phyloP scores from a whole-genome alignment of 2,113 vertebrate genomes.

The Pterocles burchelli region DNA sequence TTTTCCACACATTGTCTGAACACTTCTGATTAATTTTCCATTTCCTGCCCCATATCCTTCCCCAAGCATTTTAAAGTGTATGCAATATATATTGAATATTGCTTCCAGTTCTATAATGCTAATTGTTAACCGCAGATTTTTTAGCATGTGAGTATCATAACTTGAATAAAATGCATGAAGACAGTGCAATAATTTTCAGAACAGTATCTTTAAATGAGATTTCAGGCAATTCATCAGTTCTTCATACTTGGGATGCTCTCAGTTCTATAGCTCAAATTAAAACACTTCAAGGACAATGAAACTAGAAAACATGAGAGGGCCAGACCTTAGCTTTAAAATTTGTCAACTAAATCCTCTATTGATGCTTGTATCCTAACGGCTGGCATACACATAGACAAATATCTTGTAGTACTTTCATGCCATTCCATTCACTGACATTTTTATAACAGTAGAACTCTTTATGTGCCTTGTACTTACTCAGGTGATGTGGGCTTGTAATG shows the following conservation, averaged over 20 bases:
- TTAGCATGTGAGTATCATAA: conserved; percentile 37
- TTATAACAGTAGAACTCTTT: conserved; percentile 41
- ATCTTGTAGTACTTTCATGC: conserved; percentile 23
- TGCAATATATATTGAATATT: conserved; percentile 56
- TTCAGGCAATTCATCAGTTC: conserved; percentile 16
- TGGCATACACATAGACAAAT: not conserved
- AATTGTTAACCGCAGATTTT: conserved; percentile 47
- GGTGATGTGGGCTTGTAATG: conserved; percentile 56
- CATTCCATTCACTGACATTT: conserved; percentile 48
- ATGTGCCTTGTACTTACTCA: conserved; percentile 49
- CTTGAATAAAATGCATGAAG: conserved; percentile 52
- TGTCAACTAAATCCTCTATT: not conserved
- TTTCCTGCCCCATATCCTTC: conserved; percentile 53
- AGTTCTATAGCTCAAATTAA: conserved; percentile 21
- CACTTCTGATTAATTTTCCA: conserved; percentile 55
- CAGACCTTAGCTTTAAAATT: not conserved
- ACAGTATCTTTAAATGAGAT: not conserved
- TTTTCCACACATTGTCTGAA: not conserved
- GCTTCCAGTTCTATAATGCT: conserved; percentile 56
- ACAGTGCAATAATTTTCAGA: not conserved
- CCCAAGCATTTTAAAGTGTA: conserved; percentile 54
- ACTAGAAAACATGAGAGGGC: not conserved
- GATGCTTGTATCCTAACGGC: not conserved
- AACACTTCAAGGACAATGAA: not conserved
- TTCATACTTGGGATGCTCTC: not conserved